phyloP scores from a whole-genome alignment of 2,888 invertebrate species.

The Tuta absoluta region DNA sequence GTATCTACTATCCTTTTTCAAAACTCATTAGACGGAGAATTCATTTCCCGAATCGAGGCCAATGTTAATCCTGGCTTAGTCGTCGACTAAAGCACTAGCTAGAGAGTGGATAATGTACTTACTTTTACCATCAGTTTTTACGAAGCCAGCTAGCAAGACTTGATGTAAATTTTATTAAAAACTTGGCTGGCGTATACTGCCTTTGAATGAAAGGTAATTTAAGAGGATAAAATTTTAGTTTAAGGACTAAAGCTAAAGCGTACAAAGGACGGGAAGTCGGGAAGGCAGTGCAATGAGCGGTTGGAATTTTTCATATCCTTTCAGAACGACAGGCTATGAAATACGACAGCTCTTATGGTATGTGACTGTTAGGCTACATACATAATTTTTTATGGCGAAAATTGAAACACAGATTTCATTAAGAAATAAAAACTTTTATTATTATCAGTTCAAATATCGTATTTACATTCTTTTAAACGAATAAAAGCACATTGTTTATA shows the following conservation, averaged over 20 bases:
- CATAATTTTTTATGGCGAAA: not conserved
- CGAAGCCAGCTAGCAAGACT: not conserved
- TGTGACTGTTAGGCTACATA: not conserved
- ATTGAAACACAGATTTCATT: conserved; percentile 60
- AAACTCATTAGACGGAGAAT: too few species aligned
- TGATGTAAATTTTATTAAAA: conserved; percentile 18
- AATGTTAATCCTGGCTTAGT: too few species aligned
- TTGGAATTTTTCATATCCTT: conserved; percentile 9
- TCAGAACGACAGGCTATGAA: not conserved
- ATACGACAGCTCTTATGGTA: not conserved
- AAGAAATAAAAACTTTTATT: conserved; percentile 81
- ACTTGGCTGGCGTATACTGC: conserved; percentile 11
- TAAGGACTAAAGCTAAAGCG: not conserved
- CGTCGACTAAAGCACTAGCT: not conserved
- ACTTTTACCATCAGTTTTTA: not conserved
- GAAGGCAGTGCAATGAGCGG: not conserved
- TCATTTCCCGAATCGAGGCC: too few species aligned
- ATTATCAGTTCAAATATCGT: conserved; percentile 83
- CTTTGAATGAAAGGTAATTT: conserved; percentile 11
- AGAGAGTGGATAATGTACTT: not conserved
- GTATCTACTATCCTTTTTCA: too few species aligned
- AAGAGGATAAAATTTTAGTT: conserved; percentile 5
- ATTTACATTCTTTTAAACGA: conserved; percentile 80
- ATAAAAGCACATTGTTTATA: conserved; percentile 78
- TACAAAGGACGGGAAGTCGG: not conserved